A percentile compares a stretch with the other conserved stretches of the same genome.
phyloP scores from a whole-genome alignment of 2,797 vertebrate species.

The Caiman crocodilus region DNA sequence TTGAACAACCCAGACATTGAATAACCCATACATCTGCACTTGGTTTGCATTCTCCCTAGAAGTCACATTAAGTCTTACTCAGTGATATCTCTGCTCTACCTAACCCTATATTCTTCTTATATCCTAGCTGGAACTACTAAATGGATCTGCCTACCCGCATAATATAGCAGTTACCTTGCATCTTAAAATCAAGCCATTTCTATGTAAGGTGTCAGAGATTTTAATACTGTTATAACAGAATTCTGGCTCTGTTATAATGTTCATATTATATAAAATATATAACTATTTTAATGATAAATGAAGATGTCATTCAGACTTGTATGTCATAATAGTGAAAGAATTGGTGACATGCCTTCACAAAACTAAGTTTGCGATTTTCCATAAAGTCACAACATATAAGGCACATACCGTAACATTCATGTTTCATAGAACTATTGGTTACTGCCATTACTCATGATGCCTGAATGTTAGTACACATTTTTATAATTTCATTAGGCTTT shows the following conservation, averaged over 20 bases:
- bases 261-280: neutral
- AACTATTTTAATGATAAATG: neutral
- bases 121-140: slow-evolving; percentile 35
- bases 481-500: neutral
- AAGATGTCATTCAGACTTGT: slow-evolving; percentile 12
- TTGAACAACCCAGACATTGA: neutral
- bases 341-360: neutral
- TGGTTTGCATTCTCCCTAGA: neutral
- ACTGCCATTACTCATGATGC: neutral
- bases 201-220: neutral
- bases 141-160: neutral
- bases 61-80: slow-evolving; percentile 4
- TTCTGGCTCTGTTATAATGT: slow-evolving; percentile 10
- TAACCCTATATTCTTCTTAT: slow-evolving; percentile 10
- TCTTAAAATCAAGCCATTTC: neutral
- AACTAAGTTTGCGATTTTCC: neutral
- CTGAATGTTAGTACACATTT: neutral
- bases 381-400: neutral
- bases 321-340: neutral
- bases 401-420: neutral
- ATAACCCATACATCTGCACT: neutral
- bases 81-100: slow-evolving; percentile 3
- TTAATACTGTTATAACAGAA: neutral
- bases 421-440: neutral
- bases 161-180: slow-evolving; percentile 16